Percentiles rank a stretch among this genome's conserved stretches.
Conservation (phyloP, 2,888 invertebrate genomes). For the Frankliniella intonsa region DNA sequence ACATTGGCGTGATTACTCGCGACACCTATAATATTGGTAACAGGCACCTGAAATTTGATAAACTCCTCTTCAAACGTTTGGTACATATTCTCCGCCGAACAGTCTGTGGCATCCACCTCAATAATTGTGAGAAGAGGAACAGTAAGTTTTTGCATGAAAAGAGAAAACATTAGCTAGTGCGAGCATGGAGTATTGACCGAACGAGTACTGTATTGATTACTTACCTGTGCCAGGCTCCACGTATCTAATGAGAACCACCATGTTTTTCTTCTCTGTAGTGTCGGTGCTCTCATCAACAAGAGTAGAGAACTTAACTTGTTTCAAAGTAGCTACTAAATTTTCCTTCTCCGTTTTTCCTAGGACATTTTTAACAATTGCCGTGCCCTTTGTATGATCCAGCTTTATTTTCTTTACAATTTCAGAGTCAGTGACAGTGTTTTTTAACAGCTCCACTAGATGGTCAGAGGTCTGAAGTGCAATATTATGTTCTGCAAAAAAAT, state of each 20-base stretch:
- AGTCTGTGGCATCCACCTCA: slow-evolving; percentile 35
- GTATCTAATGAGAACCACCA: neutral
- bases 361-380: slow-evolving; percentile 32
- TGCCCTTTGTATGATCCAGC: slow-evolving; percentile 33
- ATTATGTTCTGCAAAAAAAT: slow-evolving; percentile 34
- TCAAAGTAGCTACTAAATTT: slow-evolving; percentile 26
- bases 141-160: slow-evolving; percentile 33
- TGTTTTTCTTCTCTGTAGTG: slow-evolving; percentile 31
- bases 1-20: slow-evolving; percentile 36
- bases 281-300: slow-evolving; percentile 35
- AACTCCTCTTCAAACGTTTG: slow-evolving; percentile 33
- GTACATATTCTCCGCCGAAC: slow-evolving; percentile 33
- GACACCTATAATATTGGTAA: slow-evolving; percentile 34
- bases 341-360: slow-evolving; percentile 30
- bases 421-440: slow-evolving; percentile 34
- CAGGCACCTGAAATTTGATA: slow-evolving; percentile 33
- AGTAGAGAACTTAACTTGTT: slow-evolving; percentile 32
- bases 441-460: slow-evolving; percentile 32
- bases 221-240: neutral
- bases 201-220: neutral
- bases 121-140: slow-evolving; percentile 33
- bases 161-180: too few species aligned
- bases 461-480: slow-evolving; percentile 29
- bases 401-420: slow-evolving; percentile 33
- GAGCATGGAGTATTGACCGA: neutral